Base-by-base conservation (phyloP, 1,140 invertebrate genomes). In the Nylanderia fulva region DNA sequence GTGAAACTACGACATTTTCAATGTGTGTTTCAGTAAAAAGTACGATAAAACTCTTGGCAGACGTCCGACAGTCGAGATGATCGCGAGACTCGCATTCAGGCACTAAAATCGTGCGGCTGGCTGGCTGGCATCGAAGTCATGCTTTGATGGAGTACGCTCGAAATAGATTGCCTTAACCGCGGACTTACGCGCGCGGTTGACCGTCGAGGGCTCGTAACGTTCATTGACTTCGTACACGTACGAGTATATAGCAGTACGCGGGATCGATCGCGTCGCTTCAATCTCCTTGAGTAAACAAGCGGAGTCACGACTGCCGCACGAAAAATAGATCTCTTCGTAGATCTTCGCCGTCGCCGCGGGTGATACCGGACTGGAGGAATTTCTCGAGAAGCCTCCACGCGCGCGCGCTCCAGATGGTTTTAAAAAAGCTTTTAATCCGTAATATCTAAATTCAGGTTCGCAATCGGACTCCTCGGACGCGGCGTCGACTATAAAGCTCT, bases 381-480 rank as follows among this genome's bases (percentile, higher is more conserved):
- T 39, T 66, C 60, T 85, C 69, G 36, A 80, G 36, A 80, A 56
- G 36, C 29, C 21, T 42, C 64, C 21, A 18, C 27, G n/a, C 21
- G 36, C 18, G 29, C 29, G 13, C 33, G 33, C 52, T n/a, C 9
- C 29, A n/a, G 27, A n/a, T n/a, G 42, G 39, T 69, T 80, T 68
- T 68, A 80, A 85, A 66, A 84, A 88, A 69, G 9, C 54, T 52
- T n/a, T 79, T 42, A 21, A 56, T 60, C 83, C 15, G 15, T 45
- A 48, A n/a, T 58, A 48, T 69, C 69, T 80, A 82, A 29, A 77
- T 88, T 82, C 71, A 94, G 91, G 91, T 91, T 91, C 89, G 33
- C 91, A 91, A 86, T 92, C 93, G 63, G 93, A 94, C 27, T 92
- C 91, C 0, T 94, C 92, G 9, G 92, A 93, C 79, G 91, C 90